These are phyloP conservation scores for Chymomyza amoena DNA, from an alignment of 2,888 invertebrate species.

Conservation along the genomic window DNA sequence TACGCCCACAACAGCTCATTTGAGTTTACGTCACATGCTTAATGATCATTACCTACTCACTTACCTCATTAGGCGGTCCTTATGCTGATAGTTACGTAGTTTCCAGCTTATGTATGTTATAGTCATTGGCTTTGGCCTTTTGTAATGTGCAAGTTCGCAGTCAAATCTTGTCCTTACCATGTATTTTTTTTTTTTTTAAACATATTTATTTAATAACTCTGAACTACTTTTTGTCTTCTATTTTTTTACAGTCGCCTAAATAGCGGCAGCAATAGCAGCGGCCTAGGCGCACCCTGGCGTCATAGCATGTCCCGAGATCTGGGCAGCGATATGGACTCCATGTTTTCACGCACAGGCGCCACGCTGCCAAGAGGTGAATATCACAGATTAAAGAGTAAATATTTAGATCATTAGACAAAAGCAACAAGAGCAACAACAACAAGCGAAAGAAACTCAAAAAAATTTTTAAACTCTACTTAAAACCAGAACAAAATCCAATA, in stretches of 20 bases:
- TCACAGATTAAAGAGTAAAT: conserved; percentile 79
- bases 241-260: conserved; percentile 74
- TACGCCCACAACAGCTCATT: too few species aligned
- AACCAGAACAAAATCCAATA: conserved; percentile 13
- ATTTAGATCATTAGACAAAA: conserved; percentile 75
- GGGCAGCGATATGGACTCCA: conserved; percentile 86
- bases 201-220: background rate
- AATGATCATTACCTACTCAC: background rate
- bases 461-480: conserved; percentile 18
- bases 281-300: conserved; percentile 80
- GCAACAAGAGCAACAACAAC: conserved; percentile 22
- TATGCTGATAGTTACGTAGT: background rate
- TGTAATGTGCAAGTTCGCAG: conserved; percentile 52
- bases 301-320: conserved; percentile 84
- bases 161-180: conserved; percentile 39
- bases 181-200: background rate
- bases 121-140: conserved; percentile 20
- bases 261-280: conserved; percentile 58
- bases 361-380: conserved; percentile 86
- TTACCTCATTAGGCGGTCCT: background rate
- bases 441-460: conserved; percentile 28
- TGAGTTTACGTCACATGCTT: too few species aligned
- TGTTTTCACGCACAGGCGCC: conserved; percentile 82
- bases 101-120: background rate
- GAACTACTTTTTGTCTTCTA: conserved; percentile 2